Conservation (phyloP, 2,888 invertebrate genomes). For the Halictus ligatus region DNA sequence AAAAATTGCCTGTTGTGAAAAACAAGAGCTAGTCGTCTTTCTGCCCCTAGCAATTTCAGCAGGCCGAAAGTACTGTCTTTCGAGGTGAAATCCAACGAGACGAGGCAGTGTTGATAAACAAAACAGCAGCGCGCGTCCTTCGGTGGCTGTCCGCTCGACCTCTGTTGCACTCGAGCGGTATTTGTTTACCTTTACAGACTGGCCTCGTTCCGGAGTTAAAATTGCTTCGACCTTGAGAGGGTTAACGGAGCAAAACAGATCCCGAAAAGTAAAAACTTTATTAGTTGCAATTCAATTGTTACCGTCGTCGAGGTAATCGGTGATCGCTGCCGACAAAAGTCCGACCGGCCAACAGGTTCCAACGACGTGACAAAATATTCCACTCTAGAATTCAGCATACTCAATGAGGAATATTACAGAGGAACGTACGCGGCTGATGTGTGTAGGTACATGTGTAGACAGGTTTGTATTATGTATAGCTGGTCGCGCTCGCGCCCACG, state of each 20-base stretch:
- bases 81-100: too few relatives aligned
- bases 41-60: too few relatives aligned
- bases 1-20: too few relatives aligned
- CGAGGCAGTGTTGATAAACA: too few relatives aligned
- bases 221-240: too few relatives aligned
- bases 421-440: not conserved
- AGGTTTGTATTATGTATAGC: not conserved
- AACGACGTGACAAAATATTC: not conserved
- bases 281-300: not conserved
- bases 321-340: not conserved
- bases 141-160: too few relatives aligned
- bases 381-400: not conserved
- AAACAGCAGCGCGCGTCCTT: too few relatives aligned
- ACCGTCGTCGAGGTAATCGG: not conserved
- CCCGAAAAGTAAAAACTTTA: not conserved
- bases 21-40: too few relatives aligned
- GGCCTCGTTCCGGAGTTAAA: too few relatives aligned
- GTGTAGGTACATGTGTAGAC: not conserved
- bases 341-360: not conserved
- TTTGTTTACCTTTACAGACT: too few relatives aligned
- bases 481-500: not conserved
- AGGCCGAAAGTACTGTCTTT: too few relatives aligned
- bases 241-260: not conserved
- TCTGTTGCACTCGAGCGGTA: too few relatives aligned
- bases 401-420: conserved; percentile 13